Conservation (phyloP, 2,113 vertebrate genomes). For the Tylochromis polylepis region DNA sequence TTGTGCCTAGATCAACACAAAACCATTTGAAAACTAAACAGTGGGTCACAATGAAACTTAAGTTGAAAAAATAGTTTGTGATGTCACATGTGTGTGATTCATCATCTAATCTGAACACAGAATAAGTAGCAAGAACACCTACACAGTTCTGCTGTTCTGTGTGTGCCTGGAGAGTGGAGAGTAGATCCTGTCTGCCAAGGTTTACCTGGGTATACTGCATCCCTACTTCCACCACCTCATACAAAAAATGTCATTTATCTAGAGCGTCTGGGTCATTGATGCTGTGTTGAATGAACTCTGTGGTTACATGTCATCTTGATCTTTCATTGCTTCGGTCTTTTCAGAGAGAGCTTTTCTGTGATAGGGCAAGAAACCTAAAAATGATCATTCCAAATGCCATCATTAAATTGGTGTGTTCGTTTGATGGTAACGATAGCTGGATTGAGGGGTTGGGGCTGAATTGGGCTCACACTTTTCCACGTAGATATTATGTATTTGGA, state of each 20-base stretch:
- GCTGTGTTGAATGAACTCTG: background rate
- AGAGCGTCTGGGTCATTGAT: background rate
- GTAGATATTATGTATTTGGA: constrained; percentile 1
- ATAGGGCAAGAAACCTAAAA: background rate
- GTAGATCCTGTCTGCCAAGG: background rate
- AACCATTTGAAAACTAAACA: background rate
- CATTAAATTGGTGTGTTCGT: constrained; percentile 25
- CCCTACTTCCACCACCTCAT: background rate
- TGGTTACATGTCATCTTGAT: background rate
- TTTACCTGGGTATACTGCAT: background rate
- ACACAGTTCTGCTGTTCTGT: background rate
- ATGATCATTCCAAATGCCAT: constrained; percentile 6
- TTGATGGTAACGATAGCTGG: constrained; percentile 22
- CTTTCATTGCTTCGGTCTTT: background rate
- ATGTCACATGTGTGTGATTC: background rate
- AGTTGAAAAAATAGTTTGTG: background rate
- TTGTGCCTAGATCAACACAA: background rate
- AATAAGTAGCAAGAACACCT: background rate
- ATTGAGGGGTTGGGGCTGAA: background rate
- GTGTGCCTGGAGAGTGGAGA: too few species aligned
- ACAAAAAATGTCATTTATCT: constrained; percentile 2
- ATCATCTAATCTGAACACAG: background rate
- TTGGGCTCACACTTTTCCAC: background rate
- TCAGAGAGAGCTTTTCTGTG: background rate
- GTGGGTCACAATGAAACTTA: background rate